Evolutionary conservation across 2,113 vertebrate genomes (phyloP), one percentile per base, ranked within the genome.

Genomic region (Cyanocitta stelleri): DNA sequence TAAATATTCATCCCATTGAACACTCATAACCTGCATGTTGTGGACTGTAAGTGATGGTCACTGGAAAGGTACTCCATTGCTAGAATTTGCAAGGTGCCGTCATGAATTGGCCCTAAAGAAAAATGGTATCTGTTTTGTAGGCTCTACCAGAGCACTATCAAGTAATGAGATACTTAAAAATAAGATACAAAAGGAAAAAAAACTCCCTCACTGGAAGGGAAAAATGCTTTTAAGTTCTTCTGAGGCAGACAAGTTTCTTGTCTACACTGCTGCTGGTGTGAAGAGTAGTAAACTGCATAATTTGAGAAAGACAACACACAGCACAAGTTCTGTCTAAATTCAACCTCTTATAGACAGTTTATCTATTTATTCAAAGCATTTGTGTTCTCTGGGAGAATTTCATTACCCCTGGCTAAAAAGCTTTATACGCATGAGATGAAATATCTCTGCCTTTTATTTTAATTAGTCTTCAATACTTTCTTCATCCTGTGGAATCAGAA

Each of bases 31-130:
- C 5, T 64, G 3, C 10, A 32, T 6, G 3, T 44, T 64, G 29
- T 75, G 74, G 80, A 51, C 30, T 39, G 9, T 12, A 54, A 32
- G 13, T 16, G 16, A 13, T 35, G 12, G 27, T 43, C 18, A 32
- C 33, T 48, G 51, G 12, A 67, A 35, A 68, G 12, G 27, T n/a
- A 51, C 9, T 68, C 11, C 16, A 8, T 7, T 85, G 18, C 5
- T 27, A 46, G 48, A 78, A 32, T 87, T 75, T 85, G 8, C 0
- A 0, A 51, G 7, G 2, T 33, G 19, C 29, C 23, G 6, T 43
- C 4, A 37, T 11, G 29, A 64, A 63, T 26, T 29, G 1, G 10
- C 15, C 15, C 76, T 37, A 39, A 63, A 43, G 67, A 88, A 62
- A 75, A 90, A 19, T 4, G 27, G 4, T 3, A 19, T 35, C 8